phyloP scores from a whole-genome alignment of 2,797 vertebrate species.

The Simalia tracyae region DNA sequence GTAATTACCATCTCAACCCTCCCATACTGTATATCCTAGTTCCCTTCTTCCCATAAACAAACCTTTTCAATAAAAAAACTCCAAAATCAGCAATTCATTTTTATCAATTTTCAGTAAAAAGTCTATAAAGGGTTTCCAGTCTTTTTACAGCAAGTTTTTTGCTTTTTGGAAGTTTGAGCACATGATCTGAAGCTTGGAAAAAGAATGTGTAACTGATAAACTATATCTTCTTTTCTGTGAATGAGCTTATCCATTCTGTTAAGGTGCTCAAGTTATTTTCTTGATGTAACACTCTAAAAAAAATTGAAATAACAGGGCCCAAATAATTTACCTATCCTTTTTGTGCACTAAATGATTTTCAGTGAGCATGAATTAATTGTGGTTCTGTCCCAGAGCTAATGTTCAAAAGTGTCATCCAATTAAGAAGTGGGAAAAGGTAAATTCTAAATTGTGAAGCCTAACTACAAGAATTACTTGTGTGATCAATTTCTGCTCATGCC shows the following conservation, averaged over 20 bases:
- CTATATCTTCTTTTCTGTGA: neutral
- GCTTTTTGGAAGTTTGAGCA: neutral
- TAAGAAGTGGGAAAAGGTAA: conserved; percentile 14
- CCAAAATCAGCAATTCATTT: neutral
- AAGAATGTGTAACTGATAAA: neutral
- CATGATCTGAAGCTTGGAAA: neutral
- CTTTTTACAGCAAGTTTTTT: neutral
- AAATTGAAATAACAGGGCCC: neutral
- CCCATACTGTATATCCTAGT: neutral
- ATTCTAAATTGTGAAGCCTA: conserved; percentile 18
- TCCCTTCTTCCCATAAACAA: neutral
- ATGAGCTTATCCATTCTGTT: neutral
- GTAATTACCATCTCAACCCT: neutral
- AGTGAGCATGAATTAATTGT: conserved; percentile 18
- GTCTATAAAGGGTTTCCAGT: neutral
- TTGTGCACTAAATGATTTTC: conserved; percentile 25
- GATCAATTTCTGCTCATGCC: conserved; percentile 9
- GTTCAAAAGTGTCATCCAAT: conserved; percentile 27
- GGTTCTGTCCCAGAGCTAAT: conserved; percentile 21
- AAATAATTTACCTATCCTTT: neutral
- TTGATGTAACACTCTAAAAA: neutral
- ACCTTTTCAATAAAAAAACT: neutral
- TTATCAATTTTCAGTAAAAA: neutral
- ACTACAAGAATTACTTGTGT: neutral
- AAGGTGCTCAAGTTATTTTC: neutral